Base-by-base conservation (phyloP, 2,797 vertebrate genomes). In the Sebastes iracundus region DNA sequence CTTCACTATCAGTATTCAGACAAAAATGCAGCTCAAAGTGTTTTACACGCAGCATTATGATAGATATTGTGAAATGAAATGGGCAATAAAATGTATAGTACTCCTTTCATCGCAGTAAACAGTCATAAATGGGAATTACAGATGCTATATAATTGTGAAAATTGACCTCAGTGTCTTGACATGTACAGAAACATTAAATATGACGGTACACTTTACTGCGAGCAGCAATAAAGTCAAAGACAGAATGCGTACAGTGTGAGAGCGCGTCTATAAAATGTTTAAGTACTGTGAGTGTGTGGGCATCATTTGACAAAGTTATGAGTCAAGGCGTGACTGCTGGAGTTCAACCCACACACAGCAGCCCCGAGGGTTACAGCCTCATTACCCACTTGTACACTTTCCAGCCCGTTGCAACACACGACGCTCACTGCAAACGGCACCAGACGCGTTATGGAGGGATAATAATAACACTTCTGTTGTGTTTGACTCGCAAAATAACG, bases 311-410 rank as follows among this genome's bases (percentile, higher is more conserved):
- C 58, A 1, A 35, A 35, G 69, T 79, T n/a, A 35, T 25, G 67
- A 69, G 73, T 80, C 20, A 14, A 55, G 59, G 66, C 30, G 2
- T 23, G 79, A 75, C 25, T 62, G 66, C 65, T 82, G 46, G 62
- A 77, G 66, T 10, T 75, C 10, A 11, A 23, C 49, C 11, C 3
- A 22, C 71, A 46, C 65, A 7, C 70, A 28, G 74, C 42, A 28
- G 79, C 71, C 70, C 67, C 1, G 73, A 67, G 75, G 82, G 71
- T 20, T 25, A 11, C 62, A 72, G 79, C 82, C 75, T 82, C 63
- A 80, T 82, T 78, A 87, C 55, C 59, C 78, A 70, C 75, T 75
- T 2, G 10, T 35, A 27, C 62, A 14, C 67, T 77, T 25, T 64
- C 6, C 72, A 74, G 52, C 65, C 42, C 42, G 30, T 25, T n/a